Evolutionary conservation across 1,140 invertebrate species (phyloP).

Genomic region (Drosophila yakuba): DNA sequence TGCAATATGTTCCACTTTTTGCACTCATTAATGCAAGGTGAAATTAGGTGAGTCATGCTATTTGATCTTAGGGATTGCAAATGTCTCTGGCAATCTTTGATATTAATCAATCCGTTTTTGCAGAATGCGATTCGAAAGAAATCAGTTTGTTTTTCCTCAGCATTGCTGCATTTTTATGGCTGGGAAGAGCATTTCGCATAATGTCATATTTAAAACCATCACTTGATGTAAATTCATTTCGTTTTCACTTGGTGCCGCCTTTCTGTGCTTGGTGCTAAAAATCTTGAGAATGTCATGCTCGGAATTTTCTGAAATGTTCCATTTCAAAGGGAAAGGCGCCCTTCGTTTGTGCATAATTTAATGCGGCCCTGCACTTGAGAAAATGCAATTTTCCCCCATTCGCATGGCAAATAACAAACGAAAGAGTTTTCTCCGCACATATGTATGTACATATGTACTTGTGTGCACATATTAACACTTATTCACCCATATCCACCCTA

Average conservation of each 20-base stretch:
- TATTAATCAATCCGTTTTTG: neutral
- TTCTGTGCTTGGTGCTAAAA: constrained; percentile 32
- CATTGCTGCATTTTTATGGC: neutral
- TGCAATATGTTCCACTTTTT: constrained; percentile 2
- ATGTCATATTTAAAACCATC: constrained; percentile 21
- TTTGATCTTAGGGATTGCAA: constrained; percentile 15
- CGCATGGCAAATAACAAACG: constrained; percentile 47
- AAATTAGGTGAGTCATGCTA: constrained; percentile 9
- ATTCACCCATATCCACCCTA: constrained; percentile 14
- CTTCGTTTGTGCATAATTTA: constrained; percentile 54
- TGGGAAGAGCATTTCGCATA: constrained; percentile 9
- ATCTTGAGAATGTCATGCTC: constrained; percentile 46
- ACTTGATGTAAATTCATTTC: constrained; percentile 22
- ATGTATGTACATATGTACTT: neutral
- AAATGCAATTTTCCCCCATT: constrained; percentile 55
- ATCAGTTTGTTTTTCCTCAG: neutral
- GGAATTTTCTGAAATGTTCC: constrained; percentile 36
- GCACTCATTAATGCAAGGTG: constrained; percentile 10
- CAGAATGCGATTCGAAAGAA: neutral
- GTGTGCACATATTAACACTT: neutral
- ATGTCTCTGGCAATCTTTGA: neutral
- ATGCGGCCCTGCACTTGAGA: constrained; percentile 58
- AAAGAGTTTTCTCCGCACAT: constrained; percentile 15
- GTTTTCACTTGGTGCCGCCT: constrained; percentile 18
- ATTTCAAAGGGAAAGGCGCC: constrained; percentile 41